phyloP scores from a whole-genome alignment of 2,113 vertebrate species.

The Oreochromis tanganicae region DNA sequence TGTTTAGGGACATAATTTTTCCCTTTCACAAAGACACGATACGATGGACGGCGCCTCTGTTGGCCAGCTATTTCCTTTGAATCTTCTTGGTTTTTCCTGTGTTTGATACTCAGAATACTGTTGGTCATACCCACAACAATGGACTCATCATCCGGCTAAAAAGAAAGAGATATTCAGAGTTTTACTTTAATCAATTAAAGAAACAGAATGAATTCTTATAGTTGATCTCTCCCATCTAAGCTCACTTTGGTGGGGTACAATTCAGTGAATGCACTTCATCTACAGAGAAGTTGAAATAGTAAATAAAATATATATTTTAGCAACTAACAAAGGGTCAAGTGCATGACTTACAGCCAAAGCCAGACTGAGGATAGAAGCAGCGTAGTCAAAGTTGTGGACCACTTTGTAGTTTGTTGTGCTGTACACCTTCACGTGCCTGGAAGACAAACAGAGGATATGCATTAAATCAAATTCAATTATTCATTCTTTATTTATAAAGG shows the following conservation, averaged over 20 bases:
- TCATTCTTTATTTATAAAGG: not conserved
- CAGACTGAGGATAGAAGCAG: slow-evolving; percentile 89
- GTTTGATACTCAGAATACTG: slow-evolving; percentile 87
- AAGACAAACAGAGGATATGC: not conserved
- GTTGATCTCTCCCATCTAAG: not conserved
- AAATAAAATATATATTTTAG: not conserved
- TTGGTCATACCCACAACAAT: slow-evolving; percentile 95
- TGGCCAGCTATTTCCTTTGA: slow-evolving; percentile 58
- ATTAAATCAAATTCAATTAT: not conserved
- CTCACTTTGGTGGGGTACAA: not conserved
- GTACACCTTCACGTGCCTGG: slow-evolving; percentile 94
- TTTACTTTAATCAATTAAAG: not conserved
- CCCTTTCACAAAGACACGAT: slow-evolving; percentile 86
- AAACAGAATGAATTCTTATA: not conserved
- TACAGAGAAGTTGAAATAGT: not conserved
- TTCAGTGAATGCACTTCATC: not conserved
- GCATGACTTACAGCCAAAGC: slow-evolving; percentile 84
- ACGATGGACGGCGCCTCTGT: slow-evolving; percentile 74
- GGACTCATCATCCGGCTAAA: slow-evolving; percentile 86
- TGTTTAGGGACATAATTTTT: slow-evolving; percentile 85
- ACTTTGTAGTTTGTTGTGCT: slow-evolving; percentile 93
- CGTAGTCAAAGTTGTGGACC: slow-evolving; percentile 91
- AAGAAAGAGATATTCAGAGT: not conserved
- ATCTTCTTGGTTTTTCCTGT: slow-evolving; percentile 80
- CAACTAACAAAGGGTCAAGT: not conserved